Conservation (phyloP, 2,113 vertebrate genomes). For the Theropithecus gelada region DNA sequence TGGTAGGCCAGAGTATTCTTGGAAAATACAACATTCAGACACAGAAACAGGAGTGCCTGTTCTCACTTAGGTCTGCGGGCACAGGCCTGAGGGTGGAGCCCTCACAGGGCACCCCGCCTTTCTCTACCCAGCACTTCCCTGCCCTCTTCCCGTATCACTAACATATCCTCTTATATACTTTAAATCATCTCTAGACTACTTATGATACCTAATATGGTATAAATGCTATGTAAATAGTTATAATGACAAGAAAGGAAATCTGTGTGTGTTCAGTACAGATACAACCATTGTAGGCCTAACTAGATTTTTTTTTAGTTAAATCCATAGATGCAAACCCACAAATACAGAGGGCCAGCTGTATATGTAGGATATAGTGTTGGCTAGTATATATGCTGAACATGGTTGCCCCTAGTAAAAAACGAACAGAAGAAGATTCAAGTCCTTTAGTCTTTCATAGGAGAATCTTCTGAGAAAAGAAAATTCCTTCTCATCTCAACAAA, state of each 20-base stretch:
- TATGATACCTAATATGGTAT: not conserved
- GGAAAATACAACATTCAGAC: too few species aligned
- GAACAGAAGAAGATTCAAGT: not conserved
- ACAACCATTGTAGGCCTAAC: not conserved
- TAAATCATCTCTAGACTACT: not conserved
- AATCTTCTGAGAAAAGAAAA: not conserved
- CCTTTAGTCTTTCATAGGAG: not conserved
- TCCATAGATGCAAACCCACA: not conserved
- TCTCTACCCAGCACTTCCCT: too few species aligned
- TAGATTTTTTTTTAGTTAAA: not conserved
- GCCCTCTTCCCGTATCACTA: too few species aligned
- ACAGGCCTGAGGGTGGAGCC: too few species aligned
- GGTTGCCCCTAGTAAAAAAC: not conserved
- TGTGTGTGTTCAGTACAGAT: not conserved
- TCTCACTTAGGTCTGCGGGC: too few species aligned
- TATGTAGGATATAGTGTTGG: not conserved
- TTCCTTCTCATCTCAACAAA: not conserved
- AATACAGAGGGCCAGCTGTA: not conserved
- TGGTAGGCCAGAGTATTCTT: too few species aligned
- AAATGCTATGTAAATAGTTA: not conserved
- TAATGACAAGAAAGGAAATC: not conserved
- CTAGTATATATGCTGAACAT: not conserved
- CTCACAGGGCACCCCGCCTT: too few species aligned
- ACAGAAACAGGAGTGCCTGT: too few species aligned
- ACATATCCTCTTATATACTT: not conserved